These are phyloP conservation scores for Staurois parvus DNA, from an alignment of 2,797 vertebrate species.

Conservation along the genomic window DNA sequence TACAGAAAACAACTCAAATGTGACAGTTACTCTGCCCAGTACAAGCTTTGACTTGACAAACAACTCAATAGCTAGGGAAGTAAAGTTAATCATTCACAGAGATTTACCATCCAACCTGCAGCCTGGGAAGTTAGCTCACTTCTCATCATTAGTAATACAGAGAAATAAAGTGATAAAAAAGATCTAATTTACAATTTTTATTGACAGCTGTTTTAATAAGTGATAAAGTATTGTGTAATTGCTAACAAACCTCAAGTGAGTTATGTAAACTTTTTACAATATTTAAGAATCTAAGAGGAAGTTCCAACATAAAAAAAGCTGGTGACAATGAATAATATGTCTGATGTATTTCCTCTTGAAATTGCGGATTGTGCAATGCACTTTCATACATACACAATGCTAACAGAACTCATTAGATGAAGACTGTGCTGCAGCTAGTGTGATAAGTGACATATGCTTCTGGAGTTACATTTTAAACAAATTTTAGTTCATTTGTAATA, in stretches of 20 bases:
- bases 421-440: too few relatives aligned
- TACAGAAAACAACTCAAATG: background rate
- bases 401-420: too few relatives aligned
- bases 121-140: background rate
- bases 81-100: slow-evolving; percentile 13
- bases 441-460: too few relatives aligned
- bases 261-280: background rate
- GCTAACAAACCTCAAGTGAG: background rate
- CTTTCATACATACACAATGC: background rate
- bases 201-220: background rate
- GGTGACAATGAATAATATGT: background rate
- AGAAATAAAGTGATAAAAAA: background rate
- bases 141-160: background rate
- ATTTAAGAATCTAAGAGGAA: background rate
- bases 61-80: background rate
- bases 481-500: too few relatives aligned
- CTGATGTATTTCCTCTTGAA: background rate
- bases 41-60: slow-evolving; percentile 24
- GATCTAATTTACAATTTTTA: background rate
- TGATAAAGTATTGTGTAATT: slow-evolving; percentile 16
- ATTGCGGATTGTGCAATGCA: background rate
- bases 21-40: background rate
- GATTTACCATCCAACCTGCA: background rate
- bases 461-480: too few relatives aligned
- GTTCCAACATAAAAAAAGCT: background rate